Evolutionary conservation across 2,888 invertebrate genomes (phyloP).

Genomic region (Pyralis farinalis): DNA sequence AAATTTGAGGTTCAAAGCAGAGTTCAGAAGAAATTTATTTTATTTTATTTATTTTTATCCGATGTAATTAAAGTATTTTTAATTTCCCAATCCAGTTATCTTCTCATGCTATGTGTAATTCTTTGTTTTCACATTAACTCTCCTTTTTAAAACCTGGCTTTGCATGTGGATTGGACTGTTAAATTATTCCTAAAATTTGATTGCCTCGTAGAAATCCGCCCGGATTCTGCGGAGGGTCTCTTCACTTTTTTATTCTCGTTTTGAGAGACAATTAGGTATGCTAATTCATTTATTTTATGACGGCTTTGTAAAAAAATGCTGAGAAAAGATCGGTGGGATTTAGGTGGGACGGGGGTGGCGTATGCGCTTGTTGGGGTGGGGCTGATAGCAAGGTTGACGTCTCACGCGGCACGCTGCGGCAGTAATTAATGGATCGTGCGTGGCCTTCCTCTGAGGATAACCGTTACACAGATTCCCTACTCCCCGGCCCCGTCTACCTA

Average conservation of each 20-base stretch:
- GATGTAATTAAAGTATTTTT: conserved; percentile 60
- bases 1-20: conserved; percentile 41
- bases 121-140: conserved; percentile 52
- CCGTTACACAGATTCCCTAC: conserved; percentile 25
- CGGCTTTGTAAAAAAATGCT: conserved; percentile 53
- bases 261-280: conserved; percentile 72
- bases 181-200: conserved; percentile 70
- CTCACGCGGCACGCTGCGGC: conserved; percentile 39
- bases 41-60: no score
- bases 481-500: conserved; percentile 5
- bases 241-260: conserved; percentile 63
- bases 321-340: conserved; percentile 55
- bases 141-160: conserved; percentile 43
- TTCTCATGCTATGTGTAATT: conserved; percentile 36
- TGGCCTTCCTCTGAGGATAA: conserved; percentile 39
- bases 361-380: conserved; percentile 23
- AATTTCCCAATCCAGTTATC: conserved; percentile 38
- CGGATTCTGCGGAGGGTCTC: conserved; percentile 49
- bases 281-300: conserved; percentile 72
- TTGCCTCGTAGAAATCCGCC: conserved; percentile 63
- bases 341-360: conserved; percentile 34
- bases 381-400: conserved; percentile 35
- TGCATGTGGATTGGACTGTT: conserved; percentile 59
- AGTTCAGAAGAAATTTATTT: no score
- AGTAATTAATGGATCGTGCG: conserved; percentile 53